Percentiles rank a stretch among this genome's conserved stretches.
Evolutionary conservation across 2,888 invertebrate genomes (phyloP).

Genomic region (Aproaerema taeniolella): DNA sequence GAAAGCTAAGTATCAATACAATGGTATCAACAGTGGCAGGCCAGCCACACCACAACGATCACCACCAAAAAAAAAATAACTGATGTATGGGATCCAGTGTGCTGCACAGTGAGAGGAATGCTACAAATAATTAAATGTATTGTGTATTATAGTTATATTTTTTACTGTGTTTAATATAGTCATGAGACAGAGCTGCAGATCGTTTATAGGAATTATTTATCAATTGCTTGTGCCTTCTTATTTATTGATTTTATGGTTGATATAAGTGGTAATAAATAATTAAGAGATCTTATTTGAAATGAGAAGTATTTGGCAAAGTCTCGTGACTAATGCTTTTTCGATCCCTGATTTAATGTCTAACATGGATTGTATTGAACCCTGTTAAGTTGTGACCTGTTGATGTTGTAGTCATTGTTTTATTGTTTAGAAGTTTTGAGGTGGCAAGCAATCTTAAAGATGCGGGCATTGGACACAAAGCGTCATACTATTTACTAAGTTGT

Average conservation of each 20-base stretch:
- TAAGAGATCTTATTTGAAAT: constrained; percentile 26
- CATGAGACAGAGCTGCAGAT: constrained; percentile 64
- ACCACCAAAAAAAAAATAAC: constrained; percentile 85
- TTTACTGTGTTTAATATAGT: constrained; percentile 64
- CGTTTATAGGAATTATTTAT: constrained; percentile 63
- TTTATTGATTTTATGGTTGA: constrained; percentile 65
- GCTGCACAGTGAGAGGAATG: constrained; percentile 73
- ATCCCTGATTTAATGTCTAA: constrained; percentile 51
- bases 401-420: constrained; percentile 57
- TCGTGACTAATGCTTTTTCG: constrained; percentile 61
- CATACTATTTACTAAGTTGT: constrained; percentile 54
- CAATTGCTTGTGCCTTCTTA: constrained; percentile 73
- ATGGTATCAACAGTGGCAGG: constrained; percentile 90
- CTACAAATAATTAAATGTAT: constrained; percentile 74
- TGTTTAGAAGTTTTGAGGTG: constrained; percentile 49
- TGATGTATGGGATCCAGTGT: constrained; percentile 66
- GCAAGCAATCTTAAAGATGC: constrained; percentile 62
- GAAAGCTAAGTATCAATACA: constrained; percentile 99
- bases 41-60: constrained; percentile 91
- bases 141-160: constrained; percentile 71
- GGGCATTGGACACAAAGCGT: constrained; percentile 64
- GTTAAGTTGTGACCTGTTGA: constrained; percentile 55
- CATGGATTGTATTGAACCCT: constrained; percentile 39
- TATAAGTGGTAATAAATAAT: constrained; percentile 73
- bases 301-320: constrained; percentile 57